A percentile compares a stretch with the other conserved stretches of the same genome.
Evolutionary conservation across 2,113 vertebrate species (phyloP).

Genomic region (Edolisoma coerulescens): DNA sequence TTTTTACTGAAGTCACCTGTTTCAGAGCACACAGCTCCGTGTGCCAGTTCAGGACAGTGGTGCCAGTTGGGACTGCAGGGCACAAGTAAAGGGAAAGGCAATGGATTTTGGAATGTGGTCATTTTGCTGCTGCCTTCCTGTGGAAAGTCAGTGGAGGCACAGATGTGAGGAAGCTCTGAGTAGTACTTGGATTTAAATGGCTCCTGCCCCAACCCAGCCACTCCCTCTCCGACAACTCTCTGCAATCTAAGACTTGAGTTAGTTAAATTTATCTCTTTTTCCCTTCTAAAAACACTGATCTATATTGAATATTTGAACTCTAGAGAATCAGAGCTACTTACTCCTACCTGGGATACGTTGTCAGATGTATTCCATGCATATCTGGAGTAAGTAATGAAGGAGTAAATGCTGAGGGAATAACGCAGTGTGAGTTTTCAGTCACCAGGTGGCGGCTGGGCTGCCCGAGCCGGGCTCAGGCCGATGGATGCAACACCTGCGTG

Average conservation of each 20-base stretch:
- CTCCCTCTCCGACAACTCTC: neutral
- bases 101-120: neutral
- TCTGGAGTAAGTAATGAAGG: neutral
- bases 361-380: conserved; percentile 8
- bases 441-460: conserved; percentile 60
- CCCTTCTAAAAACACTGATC: conserved; percentile 40
- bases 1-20: neutral
- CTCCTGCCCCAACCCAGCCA: neutral
- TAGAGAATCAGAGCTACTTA: conserved; percentile 56
- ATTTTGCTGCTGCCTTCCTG: neutral
- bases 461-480: neutral
- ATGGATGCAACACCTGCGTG: neutral
- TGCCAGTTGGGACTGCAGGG: neutral
- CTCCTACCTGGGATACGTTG: conserved; percentile 27
- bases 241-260: conserved; percentile 16
- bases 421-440: neutral
- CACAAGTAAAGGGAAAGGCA: no score
- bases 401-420: neutral
- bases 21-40: neutral
- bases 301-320: conserved; percentile 37
- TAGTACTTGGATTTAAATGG: neutral
- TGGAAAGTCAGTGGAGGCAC: neutral
- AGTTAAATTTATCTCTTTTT: conserved; percentile 62
- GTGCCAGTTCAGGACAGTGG: neutral
- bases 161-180: neutral